These are phyloP conservation scores for Microctenopoma stevenorrisi DNA, from an alignment of 2,797 vertebrate species.

Conservation along the genomic window DNA sequence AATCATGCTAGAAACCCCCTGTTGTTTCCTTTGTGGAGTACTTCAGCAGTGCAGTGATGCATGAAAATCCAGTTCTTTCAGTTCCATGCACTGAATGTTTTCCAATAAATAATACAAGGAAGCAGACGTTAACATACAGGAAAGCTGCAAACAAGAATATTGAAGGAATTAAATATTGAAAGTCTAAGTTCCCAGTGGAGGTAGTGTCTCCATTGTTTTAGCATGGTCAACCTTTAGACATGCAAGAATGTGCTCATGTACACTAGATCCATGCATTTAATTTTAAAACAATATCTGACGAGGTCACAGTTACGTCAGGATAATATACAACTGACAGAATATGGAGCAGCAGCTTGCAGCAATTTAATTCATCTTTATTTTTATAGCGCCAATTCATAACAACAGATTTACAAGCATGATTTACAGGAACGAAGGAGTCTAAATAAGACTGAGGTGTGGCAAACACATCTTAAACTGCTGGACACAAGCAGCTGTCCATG, in stretches of 20 bases:
- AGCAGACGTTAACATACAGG: conserved; percentile 69
- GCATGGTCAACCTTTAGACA: conserved; percentile 15
- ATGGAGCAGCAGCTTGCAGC: not conserved
- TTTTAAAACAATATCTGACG: not conserved
- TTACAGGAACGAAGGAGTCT: too few species aligned
- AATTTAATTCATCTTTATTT: too few species aligned
- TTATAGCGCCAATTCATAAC: too few species aligned
- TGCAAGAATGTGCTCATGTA: conserved; percentile 41
- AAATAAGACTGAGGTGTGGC: too few species aligned
- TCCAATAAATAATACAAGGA: conserved; percentile 72
- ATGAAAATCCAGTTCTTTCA: conserved; percentile 52
- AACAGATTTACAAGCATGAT: too few species aligned
- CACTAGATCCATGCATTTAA: not conserved
- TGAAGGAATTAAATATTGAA: conserved; percentile 72
- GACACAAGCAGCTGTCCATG: too few species aligned
- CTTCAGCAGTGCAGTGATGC: conserved; percentile 35
- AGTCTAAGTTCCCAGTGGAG: conserved; percentile 23
- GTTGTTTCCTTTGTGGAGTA: conserved; percentile 17
- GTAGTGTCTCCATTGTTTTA: conserved; percentile 32
- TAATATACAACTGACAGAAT: too few species aligned
- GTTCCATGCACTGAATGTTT: conserved; percentile 49
- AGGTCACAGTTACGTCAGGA: too few species aligned
- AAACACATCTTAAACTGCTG: too few species aligned
- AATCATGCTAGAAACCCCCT: not conserved
- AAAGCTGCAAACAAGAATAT: conserved; percentile 61